These are phyloP conservation scores for Pteronotus mesoamericanus DNA, from an alignment of 2,797 vertebrate genomes.

Conservation along the genomic window DNA sequence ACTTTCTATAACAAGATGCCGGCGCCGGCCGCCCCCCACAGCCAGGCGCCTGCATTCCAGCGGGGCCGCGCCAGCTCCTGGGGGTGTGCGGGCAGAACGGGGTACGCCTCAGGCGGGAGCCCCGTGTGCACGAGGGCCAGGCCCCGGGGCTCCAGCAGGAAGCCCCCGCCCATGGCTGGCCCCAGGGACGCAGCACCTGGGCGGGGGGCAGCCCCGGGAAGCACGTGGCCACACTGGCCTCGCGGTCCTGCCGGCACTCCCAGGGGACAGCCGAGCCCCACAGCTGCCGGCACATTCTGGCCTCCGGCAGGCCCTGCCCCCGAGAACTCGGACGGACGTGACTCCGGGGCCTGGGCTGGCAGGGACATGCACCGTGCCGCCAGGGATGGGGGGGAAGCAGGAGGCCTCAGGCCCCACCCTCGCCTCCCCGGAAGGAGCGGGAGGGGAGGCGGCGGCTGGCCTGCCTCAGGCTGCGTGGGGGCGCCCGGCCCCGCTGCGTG, in stretches of 20 bases:
- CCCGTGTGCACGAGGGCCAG: neutral
- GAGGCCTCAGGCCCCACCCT: too few species aligned
- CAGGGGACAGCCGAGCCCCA: neutral
- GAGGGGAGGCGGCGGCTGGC: neutral
- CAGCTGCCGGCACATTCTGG: rapidly evolving
- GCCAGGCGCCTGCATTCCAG: slow-evolving; percentile 46
- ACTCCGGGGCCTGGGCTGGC: neutral
- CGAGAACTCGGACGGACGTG: rapidly evolving
- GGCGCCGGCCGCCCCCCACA: slow-evolving; percentile 55
- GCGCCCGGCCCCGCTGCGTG: too few species aligned
- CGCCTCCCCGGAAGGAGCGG: neutral
- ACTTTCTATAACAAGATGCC: slow-evolving; percentile 35
- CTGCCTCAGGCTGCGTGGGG: too few species aligned
- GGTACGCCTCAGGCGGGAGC: neutral
- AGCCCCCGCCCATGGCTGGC: rapidly evolving
- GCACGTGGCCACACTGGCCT: neutral
- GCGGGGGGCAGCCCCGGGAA: rapidly evolving
- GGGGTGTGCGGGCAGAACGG: neutral
- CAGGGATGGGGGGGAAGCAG: neutral
- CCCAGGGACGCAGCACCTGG: neutral
- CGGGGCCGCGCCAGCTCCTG: neutral
- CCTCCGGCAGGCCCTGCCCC: neutral
- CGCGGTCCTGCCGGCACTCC: too few species aligned
- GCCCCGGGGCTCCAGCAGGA: rapidly evolving
- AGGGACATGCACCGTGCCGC: neutral